Evolutionary conservation across 2,888 invertebrate species (phyloP).

Genomic region (Tanytarsus gracilentus): DNA sequence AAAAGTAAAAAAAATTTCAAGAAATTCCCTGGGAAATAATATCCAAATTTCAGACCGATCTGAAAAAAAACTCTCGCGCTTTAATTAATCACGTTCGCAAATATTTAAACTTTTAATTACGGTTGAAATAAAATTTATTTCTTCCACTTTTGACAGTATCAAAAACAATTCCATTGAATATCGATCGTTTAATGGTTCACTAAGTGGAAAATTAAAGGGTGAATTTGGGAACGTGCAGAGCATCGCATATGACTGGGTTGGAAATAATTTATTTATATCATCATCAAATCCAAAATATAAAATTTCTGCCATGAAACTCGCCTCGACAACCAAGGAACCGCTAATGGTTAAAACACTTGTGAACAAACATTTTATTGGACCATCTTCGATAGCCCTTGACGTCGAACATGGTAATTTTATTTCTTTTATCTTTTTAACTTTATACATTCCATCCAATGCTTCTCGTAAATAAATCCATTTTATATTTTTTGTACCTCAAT

Average conservation of each 20-base stretch:
- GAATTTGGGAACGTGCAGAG: slow-evolving; percentile 55
- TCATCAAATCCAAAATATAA: neutral
- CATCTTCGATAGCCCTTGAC: slow-evolving; percentile 16
- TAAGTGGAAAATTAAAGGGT: slow-evolving; percentile 50
- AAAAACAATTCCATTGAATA: slow-evolving; percentile 51
- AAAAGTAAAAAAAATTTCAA: no score
- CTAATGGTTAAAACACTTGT: slow-evolving; percentile 12
- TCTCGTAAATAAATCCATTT: neutral
- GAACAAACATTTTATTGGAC: neutral
- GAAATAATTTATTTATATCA: slow-evolving; percentile 61
- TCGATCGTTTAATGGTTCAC: slow-evolving; percentile 53
- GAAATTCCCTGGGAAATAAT: no score
- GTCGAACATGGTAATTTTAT: slow-evolving; percentile 7
- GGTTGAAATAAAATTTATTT: slow-evolving; percentile 30
- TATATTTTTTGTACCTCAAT: slow-evolving; percentile 47
- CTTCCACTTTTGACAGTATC: slow-evolving; percentile 22
- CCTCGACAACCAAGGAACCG: slow-evolving; percentile 31
- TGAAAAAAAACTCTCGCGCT: slow-evolving; percentile 32
- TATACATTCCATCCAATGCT: neutral
- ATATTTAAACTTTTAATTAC: slow-evolving; percentile 34
- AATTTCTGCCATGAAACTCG: slow-evolving; percentile 30
- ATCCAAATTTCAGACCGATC: no score
- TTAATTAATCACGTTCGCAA: slow-evolving; percentile 39
- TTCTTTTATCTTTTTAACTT: neutral
- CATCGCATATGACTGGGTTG: slow-evolving; percentile 76